Evolutionary conservation across 2,113 vertebrate species (phyloP).

Genomic region (Neofelis nebulosa): DNA sequence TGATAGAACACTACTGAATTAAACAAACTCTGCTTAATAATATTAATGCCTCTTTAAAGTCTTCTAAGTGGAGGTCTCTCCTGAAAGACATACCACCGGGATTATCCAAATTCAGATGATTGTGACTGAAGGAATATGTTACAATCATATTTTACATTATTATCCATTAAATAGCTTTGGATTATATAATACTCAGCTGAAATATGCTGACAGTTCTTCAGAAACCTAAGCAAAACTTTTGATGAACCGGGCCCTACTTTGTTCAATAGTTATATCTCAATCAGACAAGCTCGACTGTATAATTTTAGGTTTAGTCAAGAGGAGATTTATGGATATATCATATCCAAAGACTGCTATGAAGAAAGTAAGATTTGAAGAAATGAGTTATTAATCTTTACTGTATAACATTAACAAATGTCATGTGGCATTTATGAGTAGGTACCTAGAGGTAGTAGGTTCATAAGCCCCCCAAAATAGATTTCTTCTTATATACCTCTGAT

Average conservation of each 20-base stretch:
- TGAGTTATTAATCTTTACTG: constrained; percentile 79
- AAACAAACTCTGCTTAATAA: constrained; percentile 41
- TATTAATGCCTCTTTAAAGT: constrained; percentile 36
- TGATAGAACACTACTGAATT: constrained; percentile 6
- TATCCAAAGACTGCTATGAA: constrained; percentile 67
- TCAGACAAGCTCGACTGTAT: constrained; percentile 75
- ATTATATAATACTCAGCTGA: constrained; percentile 72
- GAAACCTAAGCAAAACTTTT: constrained; percentile 78
- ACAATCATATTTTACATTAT: constrained; percentile 71
- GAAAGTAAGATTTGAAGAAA: constrained; percentile 74
- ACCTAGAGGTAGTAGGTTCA: constrained; percentile 71
- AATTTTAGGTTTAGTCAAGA: constrained; percentile 78
- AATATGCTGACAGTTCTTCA: constrained; percentile 75
- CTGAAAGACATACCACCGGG: constrained; percentile 45
- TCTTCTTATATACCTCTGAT: constrained; percentile 65
- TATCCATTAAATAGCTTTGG: constrained; percentile 70
- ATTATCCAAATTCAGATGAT: constrained; percentile 70
- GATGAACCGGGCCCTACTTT: constrained; percentile 71
- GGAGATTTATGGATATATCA: constrained; percentile 77
- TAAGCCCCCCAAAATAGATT: constrained; percentile 77
- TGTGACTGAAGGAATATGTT: constrained; percentile 64
- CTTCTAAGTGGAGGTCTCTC: constrained; percentile 31
- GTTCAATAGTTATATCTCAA: constrained; percentile 76
- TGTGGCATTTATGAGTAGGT: constrained; percentile 73
- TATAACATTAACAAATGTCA: constrained; percentile 76